Evolutionary conservation across 1,140 invertebrate genomes (phyloP), one percentile per base, ranked within the genome.

Genomic region (Goniozus legneri): DNA sequence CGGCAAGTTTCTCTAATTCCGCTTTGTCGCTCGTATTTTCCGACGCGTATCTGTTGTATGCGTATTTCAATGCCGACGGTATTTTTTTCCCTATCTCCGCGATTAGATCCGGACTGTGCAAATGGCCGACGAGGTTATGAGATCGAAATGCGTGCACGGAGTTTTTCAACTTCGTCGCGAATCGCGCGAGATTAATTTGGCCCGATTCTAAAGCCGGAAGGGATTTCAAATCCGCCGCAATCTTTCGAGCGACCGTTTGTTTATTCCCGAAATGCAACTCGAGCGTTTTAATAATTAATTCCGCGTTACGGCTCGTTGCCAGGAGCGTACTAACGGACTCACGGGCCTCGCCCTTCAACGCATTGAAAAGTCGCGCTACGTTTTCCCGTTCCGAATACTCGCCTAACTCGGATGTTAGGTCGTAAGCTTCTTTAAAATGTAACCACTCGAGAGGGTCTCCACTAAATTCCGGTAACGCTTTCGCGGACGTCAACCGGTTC

Each of bases 261-360:
- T 35, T 16, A 16, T 50, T 50, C 12, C 47, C 36, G 8, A 38
- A 50, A 18, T 31, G 34, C 6, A 38, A 31, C 8, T 49, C 39
- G 1, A 49, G 19, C 10, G 39, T 36, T 1, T n/a, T n/a, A 20
- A 38, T 21, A 10, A 40, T 24, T 20, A n/a, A 10, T 4, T 1
- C 7, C 2, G 39, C 8, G 16, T 37, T 33, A 7, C n/a, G 14
- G 19, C 39, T 15, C 4, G 12, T 30, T 2, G 24, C 24, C 12
- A 27, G 15, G 12, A 41, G 14, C 4, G 39, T 13, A 15, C 22
- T 16, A 2, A 41, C 39, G 2, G 7, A 13, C 12, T 41, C 39
- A 3, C 24, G 21, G n/a, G 39, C 39, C 30, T 41, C 8, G 3
- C 22, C 21, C 14, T 16, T 12, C 1, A 24, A 24, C 2, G 21